Base-by-base conservation (phyloP, 2,888 invertebrate species). In the Fragum fragum region DNA sequence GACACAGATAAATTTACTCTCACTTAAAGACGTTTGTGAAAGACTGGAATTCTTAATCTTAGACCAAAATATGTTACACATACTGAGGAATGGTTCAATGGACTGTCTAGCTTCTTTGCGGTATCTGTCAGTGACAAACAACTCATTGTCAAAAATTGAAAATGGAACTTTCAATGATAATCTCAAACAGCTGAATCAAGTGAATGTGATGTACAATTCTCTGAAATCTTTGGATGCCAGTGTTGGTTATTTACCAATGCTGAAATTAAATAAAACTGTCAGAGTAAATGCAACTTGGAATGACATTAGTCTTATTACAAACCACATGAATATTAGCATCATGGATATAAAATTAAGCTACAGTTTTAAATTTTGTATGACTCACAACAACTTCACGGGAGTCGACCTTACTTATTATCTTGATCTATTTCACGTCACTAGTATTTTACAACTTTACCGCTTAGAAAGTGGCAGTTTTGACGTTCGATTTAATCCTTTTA, bases 401-500 rank as follows among this genome's bases (percentile, higher is more conserved):
- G 3, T 76, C 39, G 28, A 79, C 42, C 9, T 39, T 1, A 16
- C 72, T 5, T 73, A 79, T 18, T 66, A 70, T 18, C 28, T 71
- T 1, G 52, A 73, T 1, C 16, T 79, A 14, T 79, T 83, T 16
- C 70, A 78, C 61, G 28, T 82, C 5, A 78, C 72, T n/a, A 29
- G 70, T 7, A 7, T 32, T 14, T 1, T 11, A 11, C 21, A 69
- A 21, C 7, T 79, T 16, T 29, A 29, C 26, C 23, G 61, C 11
- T 66, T 83, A 11, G 7, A 21, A 26, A 83, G 71, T 16, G 53
- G 69, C 47, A 70, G 69, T 3, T 79, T 83, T 63, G 83, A 83
- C 57, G 2, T 63, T 0, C 29, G 83, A 21, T 83, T 83, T 70
- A 83, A 83, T 57, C 83, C 83, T 21, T 73, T 79, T 29, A 76